phyloP scores from a whole-genome alignment of 2,113 vertebrate species.

The Caretta caretta region DNA sequence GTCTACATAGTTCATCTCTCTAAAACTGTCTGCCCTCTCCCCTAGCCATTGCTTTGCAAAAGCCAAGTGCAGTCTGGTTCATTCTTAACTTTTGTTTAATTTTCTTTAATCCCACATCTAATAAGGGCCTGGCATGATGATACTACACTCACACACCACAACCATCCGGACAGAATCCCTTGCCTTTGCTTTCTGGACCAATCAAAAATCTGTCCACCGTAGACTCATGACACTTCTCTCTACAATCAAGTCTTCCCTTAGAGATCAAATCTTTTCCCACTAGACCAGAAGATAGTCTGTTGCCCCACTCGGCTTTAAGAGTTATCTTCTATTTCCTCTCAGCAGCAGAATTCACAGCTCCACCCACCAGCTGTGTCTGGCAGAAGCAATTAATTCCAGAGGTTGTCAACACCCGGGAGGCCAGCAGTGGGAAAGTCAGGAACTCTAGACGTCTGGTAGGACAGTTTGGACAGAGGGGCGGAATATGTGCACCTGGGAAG shows the following conservation, averaged over 20 bases:
- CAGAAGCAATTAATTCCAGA: neutral
- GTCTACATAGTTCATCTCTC: neutral
- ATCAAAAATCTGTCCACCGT: neutral
- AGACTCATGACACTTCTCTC: neutral
- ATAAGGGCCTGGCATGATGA: constrained; percentile 7
- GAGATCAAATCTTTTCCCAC: neutral
- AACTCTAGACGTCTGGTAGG: neutral
- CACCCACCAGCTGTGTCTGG: neutral
- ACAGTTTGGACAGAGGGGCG: neutral
- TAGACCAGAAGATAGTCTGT: constrained; percentile 5
- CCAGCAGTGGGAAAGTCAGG: rapidly evolving
- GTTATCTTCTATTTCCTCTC: neutral
- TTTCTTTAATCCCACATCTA: neutral
- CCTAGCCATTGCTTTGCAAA: constrained; percentile 8
- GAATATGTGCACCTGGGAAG: neutral
- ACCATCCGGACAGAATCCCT: neutral
- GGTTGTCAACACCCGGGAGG: neutral
- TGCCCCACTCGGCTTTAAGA: too few relatives aligned
- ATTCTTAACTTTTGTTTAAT: neutral
- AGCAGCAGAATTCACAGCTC: neutral
- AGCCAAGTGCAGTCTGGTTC: neutral
- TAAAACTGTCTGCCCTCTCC: neutral
- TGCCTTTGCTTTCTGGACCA: neutral
- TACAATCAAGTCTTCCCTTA: neutral
- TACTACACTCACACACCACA: neutral